Base-by-base conservation (phyloP, 2,113 vertebrate species). In the Menidia beryllina region DNA sequence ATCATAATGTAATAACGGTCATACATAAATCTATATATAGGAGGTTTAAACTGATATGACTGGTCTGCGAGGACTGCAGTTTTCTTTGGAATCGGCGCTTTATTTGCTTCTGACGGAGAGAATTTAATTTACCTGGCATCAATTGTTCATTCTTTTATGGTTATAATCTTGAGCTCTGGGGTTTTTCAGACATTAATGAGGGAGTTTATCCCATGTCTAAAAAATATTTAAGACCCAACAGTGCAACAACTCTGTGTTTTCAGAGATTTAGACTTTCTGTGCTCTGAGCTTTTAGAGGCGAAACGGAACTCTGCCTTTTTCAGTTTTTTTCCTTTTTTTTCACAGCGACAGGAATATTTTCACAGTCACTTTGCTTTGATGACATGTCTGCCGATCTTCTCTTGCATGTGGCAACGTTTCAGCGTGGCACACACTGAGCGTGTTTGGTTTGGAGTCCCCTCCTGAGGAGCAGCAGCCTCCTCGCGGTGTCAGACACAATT, bases 401-500 rank as follows among this genome's bases (percentile, higher is more conserved):
- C 58, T 36, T 15, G 43, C 41, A 59, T 48, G 26, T 30, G 25
- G 27, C 45, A 45, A 34, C 13, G 39, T 65, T 45, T 36, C 20
- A 61, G 66, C 17, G 34, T 19, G 61, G 26, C 57, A 79, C 70
- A 41, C 66, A 62, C 48, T 17, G 45, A 71, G 36, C 36, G 26
- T 55, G 57, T 49, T 77, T 64, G 84, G 55, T 82, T 79, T 91
- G 73, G 34, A 7, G 61, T 50, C 34, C 36, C 69, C 41, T 60
- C 24, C 7, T 21, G 24, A 9, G n/a, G 65, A 61, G 64, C 57
- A 2, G 27, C 55, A 57, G 62, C n/a, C 71, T 76, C 53, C 59
- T 79, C 74, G 61, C 20, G 21, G 71, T 81, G 88, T 90, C 86
- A 83, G 70, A 47, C 68, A 69, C 48, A 64, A 74, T 90, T 84